Conservation (phyloP, 2,888 invertebrate genomes). For the Dynastes grantii region DNA sequence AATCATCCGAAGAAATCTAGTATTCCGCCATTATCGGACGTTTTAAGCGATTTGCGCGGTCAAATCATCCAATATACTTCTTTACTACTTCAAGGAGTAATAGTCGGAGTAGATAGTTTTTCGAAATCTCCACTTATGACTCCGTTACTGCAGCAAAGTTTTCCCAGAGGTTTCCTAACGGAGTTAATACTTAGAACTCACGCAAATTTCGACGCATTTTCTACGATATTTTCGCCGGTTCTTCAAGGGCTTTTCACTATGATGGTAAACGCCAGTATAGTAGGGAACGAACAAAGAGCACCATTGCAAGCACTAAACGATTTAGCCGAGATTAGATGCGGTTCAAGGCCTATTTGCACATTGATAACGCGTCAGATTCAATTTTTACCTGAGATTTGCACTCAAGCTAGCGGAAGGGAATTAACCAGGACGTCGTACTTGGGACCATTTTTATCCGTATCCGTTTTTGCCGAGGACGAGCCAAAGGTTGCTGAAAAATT, state of each 20-base stretch:
- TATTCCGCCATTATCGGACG: constrained; percentile 80
- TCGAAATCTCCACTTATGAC: constrained; percentile 45
- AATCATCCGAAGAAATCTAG: constrained; percentile 85
- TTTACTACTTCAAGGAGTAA: constrained; percentile 73
- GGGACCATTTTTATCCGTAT: constrained; percentile 93
- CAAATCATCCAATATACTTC: constrained; percentile 74
- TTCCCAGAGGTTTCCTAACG: constrained; percentile 84
- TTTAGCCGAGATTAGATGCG: constrained; percentile 84
- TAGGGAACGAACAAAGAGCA: constrained; percentile 78
- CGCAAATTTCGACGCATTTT: constrained; percentile 75
- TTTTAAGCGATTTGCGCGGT: constrained; percentile 75
- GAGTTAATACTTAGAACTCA: constrained; percentile 72
- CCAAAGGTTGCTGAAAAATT: constrained; percentile 88
- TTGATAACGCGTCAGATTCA: constrained; percentile 79
- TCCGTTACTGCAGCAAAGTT: constrained; percentile 53
- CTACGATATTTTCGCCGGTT: constrained; percentile 76
- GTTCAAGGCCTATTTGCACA: constrained; percentile 84
- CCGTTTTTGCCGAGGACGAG: constrained; percentile 95
- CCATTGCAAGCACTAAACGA: constrained; percentile 81
- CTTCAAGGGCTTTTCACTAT: constrained; percentile 80
- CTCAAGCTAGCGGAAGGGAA: constrained; percentile 88
- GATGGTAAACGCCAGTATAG: constrained; percentile 80
- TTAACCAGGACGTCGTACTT: constrained; percentile 88
- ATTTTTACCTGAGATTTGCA: constrained; percentile 82
- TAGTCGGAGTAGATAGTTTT: constrained; percentile 57